Percentiles rank a stretch among this genome's conserved stretches.
These are phyloP conservation scores for Pseudomyrmex cubaensis DNA, from an alignment of 1,140 invertebrate genomes.

Conservation along the genomic window DNA sequence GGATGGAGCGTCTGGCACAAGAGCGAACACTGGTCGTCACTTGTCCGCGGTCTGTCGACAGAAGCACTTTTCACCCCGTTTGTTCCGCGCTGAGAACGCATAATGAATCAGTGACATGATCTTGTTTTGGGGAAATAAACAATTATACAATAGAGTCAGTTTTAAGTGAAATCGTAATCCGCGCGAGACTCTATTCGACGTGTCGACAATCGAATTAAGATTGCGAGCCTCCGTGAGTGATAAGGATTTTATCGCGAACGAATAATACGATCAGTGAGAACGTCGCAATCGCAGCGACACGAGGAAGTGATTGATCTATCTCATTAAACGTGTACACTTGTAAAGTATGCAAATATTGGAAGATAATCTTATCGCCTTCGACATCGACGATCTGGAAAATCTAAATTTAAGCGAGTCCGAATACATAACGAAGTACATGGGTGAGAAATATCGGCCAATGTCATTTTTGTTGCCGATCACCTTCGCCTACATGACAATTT, in stretches of 20 bases:
- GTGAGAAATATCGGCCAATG: slow-evolving; percentile 78
- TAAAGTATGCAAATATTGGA: slow-evolving; percentile 57
- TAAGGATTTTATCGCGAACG: not conserved
- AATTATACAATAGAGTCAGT: not conserved
- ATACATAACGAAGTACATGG: slow-evolving; percentile 70
- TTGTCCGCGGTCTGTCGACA: slow-evolving; percentile 68
- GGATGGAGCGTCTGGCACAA: slow-evolving; percentile 64
- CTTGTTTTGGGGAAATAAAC: not conserved
- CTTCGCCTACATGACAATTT: slow-evolving; percentile 86
- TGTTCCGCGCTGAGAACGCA: not conserved
- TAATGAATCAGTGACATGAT: no score
- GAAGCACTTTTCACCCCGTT: slow-evolving; percentile 44
- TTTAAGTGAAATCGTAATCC: not conserved
- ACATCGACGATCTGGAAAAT: slow-evolving; percentile 59
- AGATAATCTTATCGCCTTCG: not conserved
- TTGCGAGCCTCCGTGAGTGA: slow-evolving; percentile 1
- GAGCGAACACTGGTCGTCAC: slow-evolving; percentile 66
- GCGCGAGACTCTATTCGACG: slow-evolving; percentile 9
- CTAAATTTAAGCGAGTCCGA: slow-evolving; percentile 71
- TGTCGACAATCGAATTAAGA: not conserved
- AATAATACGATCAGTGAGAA: not conserved
- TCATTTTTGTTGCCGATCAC: slow-evolving; percentile 82
- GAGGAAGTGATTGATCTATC: no score
- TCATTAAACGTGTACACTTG: slow-evolving; percentile 11
- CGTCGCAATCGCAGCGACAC: not conserved